Percentiles rank a stretch among this genome's conserved stretches.
Conservation (phyloP, 2,113 vertebrate genomes). For the Podarcis cretensis region DNA sequence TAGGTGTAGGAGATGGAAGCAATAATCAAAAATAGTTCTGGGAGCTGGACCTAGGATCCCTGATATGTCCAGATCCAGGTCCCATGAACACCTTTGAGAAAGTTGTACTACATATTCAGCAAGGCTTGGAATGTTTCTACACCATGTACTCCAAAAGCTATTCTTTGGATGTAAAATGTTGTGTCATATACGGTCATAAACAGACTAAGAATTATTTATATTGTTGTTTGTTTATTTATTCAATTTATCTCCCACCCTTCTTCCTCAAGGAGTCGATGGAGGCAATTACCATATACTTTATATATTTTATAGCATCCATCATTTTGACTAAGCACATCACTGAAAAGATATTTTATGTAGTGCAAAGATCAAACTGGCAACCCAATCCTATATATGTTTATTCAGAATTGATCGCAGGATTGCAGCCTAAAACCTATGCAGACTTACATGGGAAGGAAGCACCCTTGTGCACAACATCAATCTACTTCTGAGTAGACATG, state of each 20-base stretch:
- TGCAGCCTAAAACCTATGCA: not conserved
- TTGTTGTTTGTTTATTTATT: no score
- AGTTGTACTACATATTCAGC: not conserved
- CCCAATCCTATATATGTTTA: not conserved
- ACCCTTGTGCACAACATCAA: not conserved
- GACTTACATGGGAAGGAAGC: not conserved
- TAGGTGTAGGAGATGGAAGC: not conserved
- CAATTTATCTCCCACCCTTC: no score
- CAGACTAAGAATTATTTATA: not conserved
- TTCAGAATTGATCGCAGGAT: not conserved
- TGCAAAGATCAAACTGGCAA: not conserved
- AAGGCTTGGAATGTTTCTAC: not conserved
- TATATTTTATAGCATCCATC: not conserved
- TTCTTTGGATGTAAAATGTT: not conserved
- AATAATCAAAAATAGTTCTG: not conserved
- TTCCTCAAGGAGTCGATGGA: no score
- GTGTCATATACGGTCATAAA: not conserved
- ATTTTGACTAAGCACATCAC: not conserved
- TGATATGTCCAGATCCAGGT: not conserved
- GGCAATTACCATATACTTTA: not conserved
- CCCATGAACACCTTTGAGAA: not conserved
- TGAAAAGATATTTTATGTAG: not conserved
- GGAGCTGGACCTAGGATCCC: not conserved
- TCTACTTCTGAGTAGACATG: not conserved
- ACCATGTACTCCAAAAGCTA: not conserved